Percentiles rank a stretch among this genome's conserved stretches.
phyloP scores from a whole-genome alignment of 2,888 invertebrate genomes.

The Hoplodrina ambigua region DNA sequence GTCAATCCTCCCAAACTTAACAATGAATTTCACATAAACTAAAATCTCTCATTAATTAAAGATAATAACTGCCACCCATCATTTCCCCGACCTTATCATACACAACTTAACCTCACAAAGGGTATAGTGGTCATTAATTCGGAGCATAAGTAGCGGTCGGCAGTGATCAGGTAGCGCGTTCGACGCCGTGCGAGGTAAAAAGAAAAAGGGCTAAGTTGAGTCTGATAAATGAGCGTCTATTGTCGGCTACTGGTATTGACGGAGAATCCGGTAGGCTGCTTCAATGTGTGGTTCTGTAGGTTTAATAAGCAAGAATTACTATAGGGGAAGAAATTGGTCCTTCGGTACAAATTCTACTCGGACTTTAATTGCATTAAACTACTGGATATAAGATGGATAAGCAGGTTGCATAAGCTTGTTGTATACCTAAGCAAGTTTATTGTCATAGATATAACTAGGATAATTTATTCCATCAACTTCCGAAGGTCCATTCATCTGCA shows the following conservation, averaged over 20 bases:
- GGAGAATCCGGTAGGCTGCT: constrained; percentile 36
- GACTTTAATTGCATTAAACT: neutral
- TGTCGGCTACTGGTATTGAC: constrained; percentile 73
- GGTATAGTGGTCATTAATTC: constrained; percentile 65
- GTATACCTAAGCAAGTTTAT: no score
- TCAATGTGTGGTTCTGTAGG: constrained; percentile 55
- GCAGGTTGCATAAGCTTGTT: no score
- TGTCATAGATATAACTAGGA: no score
- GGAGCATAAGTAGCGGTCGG: constrained; percentile 63
- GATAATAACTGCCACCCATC: constrained; percentile 61
- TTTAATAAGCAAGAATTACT: neutral
- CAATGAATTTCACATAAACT: constrained; percentile 56
- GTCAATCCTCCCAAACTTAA: constrained; percentile 37
- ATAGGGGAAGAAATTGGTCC: neutral
- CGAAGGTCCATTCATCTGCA: neutral
- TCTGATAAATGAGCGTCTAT: constrained; percentile 72
- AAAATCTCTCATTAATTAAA: constrained; percentile 53
- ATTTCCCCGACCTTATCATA: constrained; percentile 60
- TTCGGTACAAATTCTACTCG: neutral
- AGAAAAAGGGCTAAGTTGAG: constrained; percentile 66
- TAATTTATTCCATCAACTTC: neutral
- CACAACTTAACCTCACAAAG: constrained; percentile 59
- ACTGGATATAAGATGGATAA: no score
- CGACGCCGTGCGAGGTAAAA: constrained; percentile 60
- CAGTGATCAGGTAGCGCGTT: constrained; percentile 70